A percentile compares a stretch with the other conserved stretches of the same genome.
Conservation (phyloP, 2,113 vertebrate species). For the Mormoops blainvillei region DNA sequence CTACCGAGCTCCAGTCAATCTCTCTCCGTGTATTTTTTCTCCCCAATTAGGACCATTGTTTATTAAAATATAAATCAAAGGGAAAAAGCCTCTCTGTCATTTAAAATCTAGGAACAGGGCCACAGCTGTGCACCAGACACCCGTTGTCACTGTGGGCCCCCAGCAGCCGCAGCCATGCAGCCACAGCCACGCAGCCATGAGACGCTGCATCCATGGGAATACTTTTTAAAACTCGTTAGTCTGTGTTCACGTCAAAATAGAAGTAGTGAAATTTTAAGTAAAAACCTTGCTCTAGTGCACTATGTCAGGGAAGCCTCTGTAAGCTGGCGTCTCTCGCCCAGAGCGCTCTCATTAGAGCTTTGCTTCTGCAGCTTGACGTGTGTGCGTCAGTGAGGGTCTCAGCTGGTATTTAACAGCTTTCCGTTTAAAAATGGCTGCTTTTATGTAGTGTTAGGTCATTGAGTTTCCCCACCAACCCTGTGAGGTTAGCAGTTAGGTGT, state of each 20-base stretch:
- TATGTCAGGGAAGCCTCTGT: not conserved
- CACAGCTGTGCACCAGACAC: too few relatives aligned
- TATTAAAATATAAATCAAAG: not conserved
- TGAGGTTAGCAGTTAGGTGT: not conserved
- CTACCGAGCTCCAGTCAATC: not conserved
- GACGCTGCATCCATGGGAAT: fast-evolving
- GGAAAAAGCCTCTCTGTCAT: not conserved
- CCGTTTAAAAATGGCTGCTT: not conserved
- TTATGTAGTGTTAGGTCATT: not conserved
- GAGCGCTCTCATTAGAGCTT: not conserved
- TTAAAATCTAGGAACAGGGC: not conserved
- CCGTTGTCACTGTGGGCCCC: not conserved
- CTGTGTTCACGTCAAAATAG: not conserved
- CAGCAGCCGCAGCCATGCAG: not conserved
- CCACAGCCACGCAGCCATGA: not conserved
- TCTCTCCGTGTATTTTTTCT: not conserved
- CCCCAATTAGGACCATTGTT: not conserved
- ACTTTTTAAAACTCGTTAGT: not conserved
- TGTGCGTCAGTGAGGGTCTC: not conserved
- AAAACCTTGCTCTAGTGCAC: not conserved
- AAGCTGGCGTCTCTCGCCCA: not conserved
- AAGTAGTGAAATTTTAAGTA: not conserved
- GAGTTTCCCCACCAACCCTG: not conserved
- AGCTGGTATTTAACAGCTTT: not conserved
- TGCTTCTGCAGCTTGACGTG: not conserved